Percentiles rank a stretch among this genome's conserved stretches.
Conservation (phyloP, 2,113 vertebrate species). For the Epinephelus lanceolatus region DNA sequence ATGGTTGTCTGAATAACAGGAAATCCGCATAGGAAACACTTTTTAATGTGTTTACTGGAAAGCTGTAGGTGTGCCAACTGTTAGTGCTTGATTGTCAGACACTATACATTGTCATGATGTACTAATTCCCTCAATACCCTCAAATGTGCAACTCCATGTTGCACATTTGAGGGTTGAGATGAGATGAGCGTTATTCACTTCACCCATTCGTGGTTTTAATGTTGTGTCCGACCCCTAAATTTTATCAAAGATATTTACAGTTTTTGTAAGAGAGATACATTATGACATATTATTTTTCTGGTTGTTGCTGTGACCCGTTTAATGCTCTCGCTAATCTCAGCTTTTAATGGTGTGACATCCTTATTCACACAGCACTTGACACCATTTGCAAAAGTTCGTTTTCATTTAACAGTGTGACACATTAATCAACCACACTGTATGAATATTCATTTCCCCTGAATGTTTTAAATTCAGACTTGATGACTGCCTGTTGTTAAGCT, state of each 20-base stretch:
- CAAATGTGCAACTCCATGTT: too few relatives aligned
- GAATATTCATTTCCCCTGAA: conserved; percentile 51
- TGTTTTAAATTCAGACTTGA: conserved; percentile 52
- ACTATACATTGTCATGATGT: too few relatives aligned
- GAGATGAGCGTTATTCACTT: too few relatives aligned
- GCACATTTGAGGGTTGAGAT: too few relatives aligned
- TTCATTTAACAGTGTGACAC: conserved; percentile 27
- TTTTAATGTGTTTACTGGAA: too few relatives aligned
- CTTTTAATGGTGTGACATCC: background rate
- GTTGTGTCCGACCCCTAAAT: background rate
- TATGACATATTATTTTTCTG: background rate
- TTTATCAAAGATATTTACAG: background rate
- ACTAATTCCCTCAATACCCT: too few relatives aligned
- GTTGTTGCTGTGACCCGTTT: background rate
- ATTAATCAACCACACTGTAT: conserved; percentile 52
- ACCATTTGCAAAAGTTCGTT: conserved; percentile 10
- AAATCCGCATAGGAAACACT: too few relatives aligned
- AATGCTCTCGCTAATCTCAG: background rate
- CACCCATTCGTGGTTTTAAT: too few relatives aligned
- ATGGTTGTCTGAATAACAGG: too few relatives aligned
- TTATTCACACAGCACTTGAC: conserved; percentile 9
- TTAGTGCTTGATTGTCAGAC: too few relatives aligned
- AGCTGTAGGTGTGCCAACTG: too few relatives aligned
- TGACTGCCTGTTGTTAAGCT: conserved; percentile 55
- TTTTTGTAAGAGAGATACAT: background rate